A percentile compares a stretch with the other conserved stretches of the same genome.
Evolutionary conservation across 2,797 vertebrate species (phyloP).

Genomic region (Pangasius larnaudii): DNA sequence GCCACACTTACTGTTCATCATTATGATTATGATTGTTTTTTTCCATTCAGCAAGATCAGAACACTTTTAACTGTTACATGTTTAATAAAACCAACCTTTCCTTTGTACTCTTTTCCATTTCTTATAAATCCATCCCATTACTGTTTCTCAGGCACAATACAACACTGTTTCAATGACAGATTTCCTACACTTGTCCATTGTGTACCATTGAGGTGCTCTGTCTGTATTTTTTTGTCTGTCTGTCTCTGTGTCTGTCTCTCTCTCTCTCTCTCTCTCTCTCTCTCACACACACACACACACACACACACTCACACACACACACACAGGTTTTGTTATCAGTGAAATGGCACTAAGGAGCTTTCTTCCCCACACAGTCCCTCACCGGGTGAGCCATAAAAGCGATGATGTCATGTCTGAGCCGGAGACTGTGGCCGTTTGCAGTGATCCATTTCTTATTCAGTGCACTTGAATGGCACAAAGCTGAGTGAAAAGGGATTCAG

Average conservation of each 20-base stretch:
- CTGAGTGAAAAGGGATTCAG: constrained; percentile 50
- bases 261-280: not conserved
- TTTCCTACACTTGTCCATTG: constrained; percentile 33
- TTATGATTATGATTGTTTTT: not conserved
- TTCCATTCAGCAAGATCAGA: not conserved
- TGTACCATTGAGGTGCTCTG: constrained; percentile 18
- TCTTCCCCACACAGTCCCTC: constrained; percentile 63
- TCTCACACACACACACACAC: no score
- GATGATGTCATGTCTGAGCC: constrained; percentile 78
- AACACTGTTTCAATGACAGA: constrained; percentile 31
- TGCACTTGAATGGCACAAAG: constrained; percentile 61
- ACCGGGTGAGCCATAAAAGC: constrained; percentile 65
- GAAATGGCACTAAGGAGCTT: constrained; percentile 56
- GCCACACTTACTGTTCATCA: not conserved
- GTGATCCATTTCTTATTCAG: constrained; percentile 71
- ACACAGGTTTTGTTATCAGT: constrained; percentile 43
- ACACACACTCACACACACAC: constrained; percentile 25
- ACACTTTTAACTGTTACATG: not conserved
- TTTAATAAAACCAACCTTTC: not conserved
- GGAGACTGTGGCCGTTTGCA: constrained; percentile 66
- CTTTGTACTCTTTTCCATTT: not conserved
- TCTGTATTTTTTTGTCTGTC: constrained; percentile 1
- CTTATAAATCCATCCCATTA: not conserved
- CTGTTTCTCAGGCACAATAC: constrained; percentile 23
- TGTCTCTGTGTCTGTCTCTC: not conserved